Conservation (phyloP, 1,140 invertebrate species). For the Reticulitermes speratus region DNA sequence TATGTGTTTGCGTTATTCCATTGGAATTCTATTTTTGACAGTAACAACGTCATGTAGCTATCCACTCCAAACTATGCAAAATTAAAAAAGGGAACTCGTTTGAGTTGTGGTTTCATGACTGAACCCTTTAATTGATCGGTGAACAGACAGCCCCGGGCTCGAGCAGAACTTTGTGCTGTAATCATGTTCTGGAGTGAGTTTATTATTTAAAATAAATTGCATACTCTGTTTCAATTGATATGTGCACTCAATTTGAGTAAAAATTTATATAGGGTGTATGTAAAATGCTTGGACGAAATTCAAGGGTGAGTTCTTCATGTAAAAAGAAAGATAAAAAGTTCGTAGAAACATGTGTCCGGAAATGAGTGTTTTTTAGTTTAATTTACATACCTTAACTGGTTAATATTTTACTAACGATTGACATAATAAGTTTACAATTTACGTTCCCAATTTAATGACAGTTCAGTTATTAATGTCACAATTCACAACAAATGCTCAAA, state of each 20-base stretch:
- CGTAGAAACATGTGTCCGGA: no score
- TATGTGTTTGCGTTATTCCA: neutral
- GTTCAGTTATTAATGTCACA: no score
- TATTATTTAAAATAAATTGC: neutral
- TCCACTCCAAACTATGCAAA: neutral
- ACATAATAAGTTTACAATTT: no score
- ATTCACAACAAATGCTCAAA: no score
- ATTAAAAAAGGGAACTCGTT: neutral
- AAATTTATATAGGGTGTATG: neutral
- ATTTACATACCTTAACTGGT: no score
- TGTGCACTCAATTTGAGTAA: neutral
- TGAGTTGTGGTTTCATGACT: neutral
- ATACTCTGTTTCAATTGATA: neutral
- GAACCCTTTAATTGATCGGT: neutral
- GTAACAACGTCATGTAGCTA: neutral
- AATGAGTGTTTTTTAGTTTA: no score
- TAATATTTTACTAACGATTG: no score
- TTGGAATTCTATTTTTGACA: neutral
- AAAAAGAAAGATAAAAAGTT: no score
- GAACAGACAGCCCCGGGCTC: neutral
- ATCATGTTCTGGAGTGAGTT: neutral
- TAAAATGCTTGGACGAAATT: no score
- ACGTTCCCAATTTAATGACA: no score
- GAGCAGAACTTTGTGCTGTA: neutral
- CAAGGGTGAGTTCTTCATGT: no score